Base-by-base conservation (phyloP, 2,113 vertebrate species). In the Fulica atra region DNA sequence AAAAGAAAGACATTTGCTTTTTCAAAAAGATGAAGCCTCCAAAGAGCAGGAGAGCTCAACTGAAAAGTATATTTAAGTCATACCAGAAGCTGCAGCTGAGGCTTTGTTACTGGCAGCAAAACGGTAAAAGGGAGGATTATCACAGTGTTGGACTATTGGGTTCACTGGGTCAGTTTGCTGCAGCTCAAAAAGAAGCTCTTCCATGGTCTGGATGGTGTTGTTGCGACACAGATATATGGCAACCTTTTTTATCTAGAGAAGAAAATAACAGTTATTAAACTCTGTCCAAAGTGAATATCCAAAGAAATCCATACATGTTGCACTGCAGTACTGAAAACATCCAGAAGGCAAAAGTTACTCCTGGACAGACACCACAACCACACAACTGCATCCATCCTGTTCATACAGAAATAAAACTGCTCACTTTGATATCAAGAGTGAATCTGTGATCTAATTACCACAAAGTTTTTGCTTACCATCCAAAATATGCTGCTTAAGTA, bases 131-230 rank as follows among this genome's bases (percentile, higher is more conserved):
- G 99, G 99, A 16, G 99, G 99, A 94, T 99, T 99, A 97, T 99
- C 99, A 2, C 99, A 99, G 66, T 99, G 99, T 77, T 99, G 97
- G 69, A 99, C 99, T 36, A 99, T 99, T 8, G 99, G 99, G 96
- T 99, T 99, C 93, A 99, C 99, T 0, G 99, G 99, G 94, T 99
- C 99, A 0, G 99, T 99, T 97, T 99, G 99, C 97, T 99, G 99
- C 69, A 99, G 98, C 96, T 99, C 99, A 80, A 99, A 99, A 48
- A 99, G 98, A 26, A 99, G 98, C 95, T 99, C 99, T 94, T 99
- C 99, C 99, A 99, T 99, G 16, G 99, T 99, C 92, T 99, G 99
- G 84, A 99, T 99, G 71, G 99, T 99, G 97, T 99, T 99, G 96
- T 99, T 99, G 54, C 99, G 99, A 92, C 99, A 99, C 11, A 99